Evolutionary conservation across 2,113 vertebrate species (phyloP).

Genomic region (Sceloporus undulatus): DNA sequence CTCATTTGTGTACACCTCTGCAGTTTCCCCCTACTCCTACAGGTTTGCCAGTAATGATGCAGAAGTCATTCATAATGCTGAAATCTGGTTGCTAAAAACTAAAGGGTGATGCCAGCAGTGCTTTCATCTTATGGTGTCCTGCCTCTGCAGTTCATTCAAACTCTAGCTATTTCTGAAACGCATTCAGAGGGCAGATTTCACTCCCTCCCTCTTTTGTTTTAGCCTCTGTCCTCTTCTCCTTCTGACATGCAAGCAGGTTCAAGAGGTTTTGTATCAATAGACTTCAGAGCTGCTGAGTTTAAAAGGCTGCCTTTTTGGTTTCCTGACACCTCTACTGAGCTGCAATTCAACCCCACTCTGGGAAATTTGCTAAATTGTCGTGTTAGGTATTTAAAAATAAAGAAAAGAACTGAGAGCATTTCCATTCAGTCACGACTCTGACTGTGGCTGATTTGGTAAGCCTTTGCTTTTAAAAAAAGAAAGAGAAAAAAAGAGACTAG

Average conservation of each 20-base stretch:
- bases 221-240: conserved; percentile 13
- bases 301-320: conserved; percentile 51
- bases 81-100: background rate
- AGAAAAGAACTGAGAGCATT: conserved; percentile 32
- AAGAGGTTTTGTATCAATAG: background rate
- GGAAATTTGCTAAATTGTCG: conserved; percentile 34
- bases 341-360: conserved; percentile 22
- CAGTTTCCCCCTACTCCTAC: conserved; percentile 11
- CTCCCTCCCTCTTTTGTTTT: background rate
- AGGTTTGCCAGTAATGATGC: background rate
- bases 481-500: background rate
- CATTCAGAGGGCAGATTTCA: background rate
- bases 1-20: conserved; percentile 14
- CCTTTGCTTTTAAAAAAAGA: background rate
- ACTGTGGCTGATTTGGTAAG: conserved; percentile 30
- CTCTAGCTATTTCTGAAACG: conserved; percentile 2
- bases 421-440: conserved; percentile 29
- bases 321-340: background rate
- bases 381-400: conserved; percentile 3
- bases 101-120: background rate
- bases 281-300: conserved; percentile 14
- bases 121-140: fast-evolving
- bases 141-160: background rate
- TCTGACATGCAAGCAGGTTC: conserved; percentile 17
- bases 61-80: background rate